These are phyloP conservation scores for Archocentrus centrarchus DNA, from an alignment of 2,113 vertebrate genomes.

Conservation along the genomic window DNA sequence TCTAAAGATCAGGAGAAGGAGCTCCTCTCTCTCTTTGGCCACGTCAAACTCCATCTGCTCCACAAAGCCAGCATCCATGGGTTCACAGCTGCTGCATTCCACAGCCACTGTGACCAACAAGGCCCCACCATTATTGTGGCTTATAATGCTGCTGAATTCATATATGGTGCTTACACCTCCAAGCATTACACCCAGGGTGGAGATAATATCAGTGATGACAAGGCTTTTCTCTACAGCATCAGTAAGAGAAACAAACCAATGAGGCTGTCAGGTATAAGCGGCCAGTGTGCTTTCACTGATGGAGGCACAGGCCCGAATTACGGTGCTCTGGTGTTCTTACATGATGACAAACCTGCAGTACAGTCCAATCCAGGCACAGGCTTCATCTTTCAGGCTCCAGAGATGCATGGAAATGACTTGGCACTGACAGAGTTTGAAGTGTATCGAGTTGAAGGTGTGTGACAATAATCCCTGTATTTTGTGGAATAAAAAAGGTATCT, in stretches of 20 bases:
- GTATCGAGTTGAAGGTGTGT: constrained; percentile 73
- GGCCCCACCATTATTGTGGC: constrained; percentile 57
- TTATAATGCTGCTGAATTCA: constrained; percentile 53
- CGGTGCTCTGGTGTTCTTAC: constrained; percentile 49
- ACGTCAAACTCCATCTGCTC: constrained; percentile 59
- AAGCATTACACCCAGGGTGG: constrained; percentile 35
- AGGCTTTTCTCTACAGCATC: constrained; percentile 62
- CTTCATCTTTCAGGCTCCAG: constrained; percentile 47
- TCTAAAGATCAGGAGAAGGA: constrained; percentile 42
- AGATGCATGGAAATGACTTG: constrained; percentile 64
- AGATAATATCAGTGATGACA: not conserved
- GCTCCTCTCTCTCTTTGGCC: constrained; percentile 52
- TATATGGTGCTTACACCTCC: constrained; percentile 66
- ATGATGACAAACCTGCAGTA: not conserved
- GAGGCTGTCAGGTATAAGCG: constrained; percentile 16
- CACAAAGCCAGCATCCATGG: constrained; percentile 67
- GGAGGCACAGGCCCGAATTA: constrained; percentile 28
- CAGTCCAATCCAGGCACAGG: constrained; percentile 37
- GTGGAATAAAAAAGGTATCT: not conserved
- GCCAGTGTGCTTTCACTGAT: constrained; percentile 39
- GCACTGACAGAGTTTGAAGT: constrained; percentile 72
- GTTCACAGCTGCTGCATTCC: constrained; percentile 49
- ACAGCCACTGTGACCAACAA: constrained; percentile 54
- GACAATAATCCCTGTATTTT: not conserved
- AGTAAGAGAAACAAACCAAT: not conserved